Conservation (phyloP, 2,113 vertebrate species). For the Electrona antarctica region DNA sequence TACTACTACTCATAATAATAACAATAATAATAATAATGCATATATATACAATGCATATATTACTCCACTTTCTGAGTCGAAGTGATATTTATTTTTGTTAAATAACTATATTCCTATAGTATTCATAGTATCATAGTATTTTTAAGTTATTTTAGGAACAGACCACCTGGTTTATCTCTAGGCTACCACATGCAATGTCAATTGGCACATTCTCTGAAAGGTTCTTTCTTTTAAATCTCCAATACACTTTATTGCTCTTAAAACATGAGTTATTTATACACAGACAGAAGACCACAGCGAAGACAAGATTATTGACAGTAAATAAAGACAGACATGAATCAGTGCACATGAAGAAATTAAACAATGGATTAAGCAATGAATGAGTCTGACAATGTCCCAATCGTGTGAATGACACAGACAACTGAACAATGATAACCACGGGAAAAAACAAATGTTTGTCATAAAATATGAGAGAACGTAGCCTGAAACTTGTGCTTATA, state of each 20-base stretch:
- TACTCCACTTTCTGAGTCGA: no score
- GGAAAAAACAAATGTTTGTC: conserved; percentile 41
- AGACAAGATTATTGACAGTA: conserved; percentile 71
- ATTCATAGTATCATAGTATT: conserved; percentile 1
- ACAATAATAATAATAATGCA: no score
- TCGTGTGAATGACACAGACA: conserved; percentile 72
- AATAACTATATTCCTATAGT: no score
- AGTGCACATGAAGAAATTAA: conserved; percentile 56
- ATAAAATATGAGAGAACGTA: conserved; percentile 59
- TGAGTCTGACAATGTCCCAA: conserved; percentile 40
- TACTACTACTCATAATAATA: no score
- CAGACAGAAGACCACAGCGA: conserved; percentile 79
- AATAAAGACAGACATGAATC: conserved; percentile 72
- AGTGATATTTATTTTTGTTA: no score
- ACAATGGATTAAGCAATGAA: conserved; percentile 54
- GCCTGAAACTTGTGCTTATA: conserved; percentile 72
- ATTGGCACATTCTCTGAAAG: conserved; percentile 61
- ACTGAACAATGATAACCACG: conserved; percentile 70
- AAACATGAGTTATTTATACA: conserved; percentile 82
- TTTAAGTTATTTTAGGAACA: not conserved
- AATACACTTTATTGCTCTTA: conserved; percentile 83
- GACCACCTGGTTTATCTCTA: conserved; percentile 5
- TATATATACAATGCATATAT: no score
- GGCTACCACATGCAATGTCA: conserved; percentile 52
- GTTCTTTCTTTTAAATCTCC: conserved; percentile 51